Percentiles rank a stretch among this genome's conserved stretches.
phyloP scores from a whole-genome alignment of 2,888 invertebrate species.

The Thysanoteuthis rhombus region DNA sequence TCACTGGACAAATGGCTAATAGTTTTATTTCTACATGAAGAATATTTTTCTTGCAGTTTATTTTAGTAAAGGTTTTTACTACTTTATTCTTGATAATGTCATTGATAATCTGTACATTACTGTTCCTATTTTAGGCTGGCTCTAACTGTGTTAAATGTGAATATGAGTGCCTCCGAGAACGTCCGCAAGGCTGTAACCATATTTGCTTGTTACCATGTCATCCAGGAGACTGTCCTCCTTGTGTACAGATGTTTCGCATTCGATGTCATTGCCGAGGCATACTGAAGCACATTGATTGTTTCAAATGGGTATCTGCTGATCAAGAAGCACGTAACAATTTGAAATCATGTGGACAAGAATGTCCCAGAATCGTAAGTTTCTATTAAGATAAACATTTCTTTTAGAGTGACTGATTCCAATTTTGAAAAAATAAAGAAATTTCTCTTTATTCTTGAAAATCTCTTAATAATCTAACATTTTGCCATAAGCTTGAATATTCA shows the following conservation, averaged over 20 bases:
- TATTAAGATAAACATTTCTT: not conserved
- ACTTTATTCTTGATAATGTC: not conserved
- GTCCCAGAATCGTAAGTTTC: slow-evolving; percentile 80
- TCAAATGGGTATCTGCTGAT: slow-evolving; percentile 73
- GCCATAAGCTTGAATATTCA: too few species aligned
- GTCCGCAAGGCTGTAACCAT: slow-evolving; percentile 78
- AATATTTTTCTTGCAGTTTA: not conserved
- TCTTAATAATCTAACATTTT: not conserved
- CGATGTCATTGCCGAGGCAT: slow-evolving; percentile 86
- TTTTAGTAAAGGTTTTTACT: not conserved
- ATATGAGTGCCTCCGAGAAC: slow-evolving; percentile 63
- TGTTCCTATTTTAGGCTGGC: slow-evolving; percentile 56
- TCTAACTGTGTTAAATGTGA: slow-evolving; percentile 65
- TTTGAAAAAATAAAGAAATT: not conserved
- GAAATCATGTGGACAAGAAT: slow-evolving; percentile 82
- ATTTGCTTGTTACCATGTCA: slow-evolving; percentile 74
- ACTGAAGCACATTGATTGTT: slow-evolving; percentile 80
- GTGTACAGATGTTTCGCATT: slow-evolving; percentile 70
- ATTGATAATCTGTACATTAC: not conserved
- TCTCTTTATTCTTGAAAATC: not conserved
- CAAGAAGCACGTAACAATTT: slow-evolving; percentile 68
- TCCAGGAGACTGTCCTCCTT: slow-evolving; percentile 79
- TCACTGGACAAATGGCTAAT: too few species aligned
- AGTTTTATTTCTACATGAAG: too few species aligned
- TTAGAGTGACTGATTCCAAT: not conserved